A percentile compares a stretch with the other conserved stretches of the same genome.
Conservation (phyloP, 1,140 invertebrate genomes). For the Sipha flava region DNA sequence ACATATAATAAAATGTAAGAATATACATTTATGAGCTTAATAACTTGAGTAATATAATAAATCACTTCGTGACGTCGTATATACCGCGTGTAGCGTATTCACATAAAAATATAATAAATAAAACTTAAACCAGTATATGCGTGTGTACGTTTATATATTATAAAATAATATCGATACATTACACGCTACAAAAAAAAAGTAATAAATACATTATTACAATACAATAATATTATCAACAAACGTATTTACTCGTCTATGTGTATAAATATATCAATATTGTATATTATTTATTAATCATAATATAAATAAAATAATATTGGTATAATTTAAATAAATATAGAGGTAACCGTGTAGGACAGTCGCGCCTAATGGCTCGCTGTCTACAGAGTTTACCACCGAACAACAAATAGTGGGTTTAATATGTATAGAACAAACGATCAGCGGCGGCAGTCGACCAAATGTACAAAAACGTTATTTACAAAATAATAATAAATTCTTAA, state of each 20-base stretch:
- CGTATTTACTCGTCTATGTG: background rate
- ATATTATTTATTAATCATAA: no score
- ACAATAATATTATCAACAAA: background rate
- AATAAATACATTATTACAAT: no score
- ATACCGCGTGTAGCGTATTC: no score
- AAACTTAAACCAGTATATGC: no score
- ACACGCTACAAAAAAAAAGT: background rate
- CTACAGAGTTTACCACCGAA: background rate
- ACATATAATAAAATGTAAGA: no score
- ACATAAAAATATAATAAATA: no score
- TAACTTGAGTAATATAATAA: no score
- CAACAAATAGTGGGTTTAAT: constrained; percentile 23
- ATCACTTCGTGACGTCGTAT: no score
- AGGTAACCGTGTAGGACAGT: background rate
- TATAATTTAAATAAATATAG: constrained; percentile 1
- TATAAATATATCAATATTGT: no score
- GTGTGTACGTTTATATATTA: background rate
- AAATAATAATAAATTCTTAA: background rate
- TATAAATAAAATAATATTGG: background rate
- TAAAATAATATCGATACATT: no score
- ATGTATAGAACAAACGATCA: background rate
- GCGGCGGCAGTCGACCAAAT: no score
- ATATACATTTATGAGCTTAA: no score
- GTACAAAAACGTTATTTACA: background rate
- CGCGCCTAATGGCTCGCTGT: background rate